Evolutionary conservation across 2,888 invertebrate species (phyloP).

Genomic region (Drosophila fungiperda): DNA sequence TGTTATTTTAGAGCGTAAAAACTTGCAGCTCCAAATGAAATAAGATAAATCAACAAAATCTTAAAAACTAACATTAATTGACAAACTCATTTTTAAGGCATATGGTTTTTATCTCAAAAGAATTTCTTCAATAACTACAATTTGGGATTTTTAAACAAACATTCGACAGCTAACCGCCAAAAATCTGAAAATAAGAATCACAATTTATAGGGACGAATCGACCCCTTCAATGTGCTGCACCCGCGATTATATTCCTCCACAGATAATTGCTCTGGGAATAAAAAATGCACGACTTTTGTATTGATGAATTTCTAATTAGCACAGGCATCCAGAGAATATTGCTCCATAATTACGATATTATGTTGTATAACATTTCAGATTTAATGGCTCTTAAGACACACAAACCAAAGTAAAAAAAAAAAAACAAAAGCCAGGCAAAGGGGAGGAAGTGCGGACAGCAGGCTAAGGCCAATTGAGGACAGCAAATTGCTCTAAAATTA

Average conservation of each 20-base stretch:
- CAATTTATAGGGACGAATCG: background rate
- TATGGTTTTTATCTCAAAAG: too few relatives aligned
- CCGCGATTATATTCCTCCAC: conserved; percentile 36
- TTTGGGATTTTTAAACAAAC: too few relatives aligned
- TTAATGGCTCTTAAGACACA: background rate
- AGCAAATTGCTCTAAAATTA: conserved; percentile 54
- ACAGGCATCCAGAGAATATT: background rate
- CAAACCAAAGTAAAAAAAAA: conserved; percentile 13
- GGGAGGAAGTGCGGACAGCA: background rate
- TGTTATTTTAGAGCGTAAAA: too few relatives aligned
- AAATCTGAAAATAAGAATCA: too few relatives aligned
- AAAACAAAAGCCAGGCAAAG: background rate
- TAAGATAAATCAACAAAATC: too few relatives aligned
- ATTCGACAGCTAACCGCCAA: too few relatives aligned
- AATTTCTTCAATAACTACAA: too few relatives aligned
- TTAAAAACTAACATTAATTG: too few relatives aligned
- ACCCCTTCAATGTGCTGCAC: conserved; percentile 33
- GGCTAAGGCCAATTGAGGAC: conserved; percentile 13
- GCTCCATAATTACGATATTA: too few relatives aligned
- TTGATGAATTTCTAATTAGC: conserved; percentile 2
- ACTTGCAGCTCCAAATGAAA: too few relatives aligned
- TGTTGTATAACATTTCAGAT: too few relatives aligned
- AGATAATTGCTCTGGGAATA: conserved; percentile 41
- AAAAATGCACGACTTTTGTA: conserved; percentile 32
- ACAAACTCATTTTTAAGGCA: too few relatives aligned